Evolutionary conservation across 30 jellyfish, hydroid and myxozoan genomes (phyloP).

Genomic region (Aurelia coerulea): DNA sequence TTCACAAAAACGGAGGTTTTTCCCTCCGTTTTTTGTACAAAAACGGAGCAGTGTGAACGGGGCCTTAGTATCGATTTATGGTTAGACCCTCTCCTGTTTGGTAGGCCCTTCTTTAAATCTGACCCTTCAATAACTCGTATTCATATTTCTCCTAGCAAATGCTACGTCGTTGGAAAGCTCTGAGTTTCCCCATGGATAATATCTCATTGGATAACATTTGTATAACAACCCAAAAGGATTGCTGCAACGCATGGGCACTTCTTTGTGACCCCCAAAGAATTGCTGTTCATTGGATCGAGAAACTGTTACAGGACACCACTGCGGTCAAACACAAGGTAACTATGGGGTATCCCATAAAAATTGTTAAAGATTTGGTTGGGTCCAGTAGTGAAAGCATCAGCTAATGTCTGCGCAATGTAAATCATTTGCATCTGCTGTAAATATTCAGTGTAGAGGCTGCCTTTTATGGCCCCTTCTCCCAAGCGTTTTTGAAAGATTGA

Average conservation of each 20-base stretch:
- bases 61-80: too few species aligned
- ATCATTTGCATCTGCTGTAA: too few species aligned
- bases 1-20: too few species aligned
- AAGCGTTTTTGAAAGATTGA: too few species aligned
- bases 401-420: background rate
- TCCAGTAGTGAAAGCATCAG: too few species aligned
- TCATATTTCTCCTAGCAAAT: slow-evolving; percentile 43
- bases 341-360: too few species aligned
- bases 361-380: background rate
- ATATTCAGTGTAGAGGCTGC: too few species aligned
- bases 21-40: too few species aligned
- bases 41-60: too few species aligned
- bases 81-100: too few species aligned
- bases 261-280: slow-evolving; percentile 79
- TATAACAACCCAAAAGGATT: slow-evolving; percentile 64
- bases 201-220: slow-evolving; percentile 67
- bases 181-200: slow-evolving; percentile 58
- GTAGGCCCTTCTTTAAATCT: too few species aligned
- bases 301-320: slow-evolving; percentile 59
- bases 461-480: too few species aligned
- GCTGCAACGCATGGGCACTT: slow-evolving; percentile 83
- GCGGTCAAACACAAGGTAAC: slow-evolving; percentile 67
- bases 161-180: slow-evolving; percentile 71
- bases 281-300: slow-evolving; percentile 73
- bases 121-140: background rate